phyloP scores from a whole-genome alignment of 2,797 vertebrate genomes.

The Eutrigla gurnardus region DNA sequence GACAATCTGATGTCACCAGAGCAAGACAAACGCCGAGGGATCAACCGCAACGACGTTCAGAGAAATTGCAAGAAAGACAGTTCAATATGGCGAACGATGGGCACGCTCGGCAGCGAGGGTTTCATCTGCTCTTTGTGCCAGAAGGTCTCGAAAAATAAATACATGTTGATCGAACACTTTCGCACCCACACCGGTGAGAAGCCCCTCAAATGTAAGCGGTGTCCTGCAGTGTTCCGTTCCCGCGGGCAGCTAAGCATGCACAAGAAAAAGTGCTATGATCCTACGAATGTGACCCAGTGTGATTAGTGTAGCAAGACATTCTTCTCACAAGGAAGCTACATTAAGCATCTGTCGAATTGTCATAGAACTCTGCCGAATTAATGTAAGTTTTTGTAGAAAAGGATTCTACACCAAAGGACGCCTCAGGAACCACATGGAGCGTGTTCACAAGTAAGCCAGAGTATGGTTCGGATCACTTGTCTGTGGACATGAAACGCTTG shows the following conservation, averaged over 20 bases:
- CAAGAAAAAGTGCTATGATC: neutral
- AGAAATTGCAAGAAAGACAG: rapidly evolving
- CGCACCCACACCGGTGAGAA: slow-evolving; percentile 60
- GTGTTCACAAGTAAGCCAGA: neutral
- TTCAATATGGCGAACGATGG: slow-evolving; percentile 24
- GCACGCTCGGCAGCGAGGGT: neutral
- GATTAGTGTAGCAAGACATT: slow-evolving; percentile 30
- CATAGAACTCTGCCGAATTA: neutral
- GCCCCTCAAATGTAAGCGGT: slow-evolving; percentile 35
- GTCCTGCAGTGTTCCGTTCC: slow-evolving; percentile 32
- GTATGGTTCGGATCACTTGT: neutral
- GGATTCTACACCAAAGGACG: neutral
- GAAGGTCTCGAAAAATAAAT: slow-evolving; percentile 2
- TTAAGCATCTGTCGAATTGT: neutral
- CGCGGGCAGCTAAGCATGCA: neutral
- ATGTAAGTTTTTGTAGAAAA: slow-evolving; percentile 45
- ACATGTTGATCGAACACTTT: slow-evolving; percentile 37
- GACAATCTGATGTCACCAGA: neutral
- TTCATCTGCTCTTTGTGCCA: slow-evolving; percentile 45
- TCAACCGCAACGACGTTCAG: neutral
- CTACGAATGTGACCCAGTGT: neutral
- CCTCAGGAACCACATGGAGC: slow-evolving; percentile 20
- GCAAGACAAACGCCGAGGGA: neutral
- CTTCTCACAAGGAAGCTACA: neutral
- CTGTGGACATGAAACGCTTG: neutral